Evolutionary conservation across 2,888 invertebrate genomes (phyloP), one percentile per base, ranked within the genome.

Genomic region (Drosophila austrosaltans): DNA sequence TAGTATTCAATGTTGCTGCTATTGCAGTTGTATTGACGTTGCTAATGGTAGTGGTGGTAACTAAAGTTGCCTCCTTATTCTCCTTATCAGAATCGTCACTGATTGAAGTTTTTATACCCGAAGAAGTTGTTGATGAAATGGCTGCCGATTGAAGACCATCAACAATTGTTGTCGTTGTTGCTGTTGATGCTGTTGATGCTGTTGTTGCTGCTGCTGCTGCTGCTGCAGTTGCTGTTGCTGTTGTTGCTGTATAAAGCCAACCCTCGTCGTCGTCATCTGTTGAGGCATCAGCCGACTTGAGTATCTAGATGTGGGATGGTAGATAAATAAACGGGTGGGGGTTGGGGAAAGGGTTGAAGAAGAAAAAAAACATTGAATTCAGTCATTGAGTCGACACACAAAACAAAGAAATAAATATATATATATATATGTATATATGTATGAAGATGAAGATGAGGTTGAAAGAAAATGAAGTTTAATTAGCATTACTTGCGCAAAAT

Each of bases 231-330:
- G 78, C 42, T 66, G 78, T 59, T 63, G 77, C 53, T 65, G 77
- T 68, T 67, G 76, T 71, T 66, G 89, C 90, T 54, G 90, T 90
- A 75, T 91, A 92, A 53, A 92, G 83, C 92, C 92, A 92, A 79
- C 92, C 91, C 76, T 94, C 95, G 79, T 90, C 91, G 79, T 94
- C 91, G 80, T 94, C 94, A 87, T 95, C 95, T 56, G 95, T 94
- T 62, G 95, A 94, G 88, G 94, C 94, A 77, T 93, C 93, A 79
- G 92, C 91, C 71, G 93, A 92, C 88, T 93, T 92, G 60, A 91
- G 89, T 83, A 91, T 86, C 91, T 91, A 64, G 42, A 48, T 53
- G 32, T 36, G 36, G 3, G 4, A 5, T 32, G 32, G 32, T 32
- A 32, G 32, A 32, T 32, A 32, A 36, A 36, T 10, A 7, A 36